Evolutionary conservation across 1,140 invertebrate genomes (phyloP).

Genomic region (Drosophila ohnishii): DNA sequence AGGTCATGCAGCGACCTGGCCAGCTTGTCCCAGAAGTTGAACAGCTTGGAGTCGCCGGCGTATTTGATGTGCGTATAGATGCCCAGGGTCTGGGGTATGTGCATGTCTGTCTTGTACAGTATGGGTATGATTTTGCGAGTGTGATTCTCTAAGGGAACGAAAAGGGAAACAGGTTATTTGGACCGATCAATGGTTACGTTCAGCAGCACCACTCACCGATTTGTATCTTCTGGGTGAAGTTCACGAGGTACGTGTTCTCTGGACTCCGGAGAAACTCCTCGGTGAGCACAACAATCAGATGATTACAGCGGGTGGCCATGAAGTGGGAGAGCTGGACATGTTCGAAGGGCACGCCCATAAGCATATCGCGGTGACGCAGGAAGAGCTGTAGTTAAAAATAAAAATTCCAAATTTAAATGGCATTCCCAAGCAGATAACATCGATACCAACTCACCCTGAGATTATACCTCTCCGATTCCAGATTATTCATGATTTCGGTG

Average conservation of each 20-base stretch:
- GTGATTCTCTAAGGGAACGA: slow-evolving; percentile 55
- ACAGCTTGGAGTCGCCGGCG: slow-evolving; percentile 84
- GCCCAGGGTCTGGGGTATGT: slow-evolving; percentile 85
- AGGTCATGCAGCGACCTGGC: slow-evolving; percentile 83
- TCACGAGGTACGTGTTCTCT: slow-evolving; percentile 88
- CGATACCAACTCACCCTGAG: slow-evolving; percentile 84
- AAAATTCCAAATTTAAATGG: not conserved
- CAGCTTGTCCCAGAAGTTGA: slow-evolving; percentile 87
- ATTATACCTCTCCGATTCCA: slow-evolving; percentile 84
- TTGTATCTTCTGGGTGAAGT: slow-evolving; percentile 89
- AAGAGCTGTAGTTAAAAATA: slow-evolving; percentile 84
- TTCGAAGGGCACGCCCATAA: slow-evolving; percentile 86
- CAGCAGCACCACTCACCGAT: slow-evolving; percentile 83
- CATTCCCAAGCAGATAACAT: not conserved
- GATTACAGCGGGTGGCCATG: slow-evolving; percentile 89
- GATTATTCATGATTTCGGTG: slow-evolving; percentile 85
- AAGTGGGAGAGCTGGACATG: slow-evolving; percentile 88
- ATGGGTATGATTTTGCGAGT: slow-evolving; percentile 87
- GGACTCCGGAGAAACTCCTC: slow-evolving; percentile 88
- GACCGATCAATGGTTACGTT: not conserved
- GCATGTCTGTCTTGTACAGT: slow-evolving; percentile 85
- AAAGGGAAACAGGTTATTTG: not conserved
- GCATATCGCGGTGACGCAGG: slow-evolving; percentile 87
- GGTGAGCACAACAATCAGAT: slow-evolving; percentile 89
- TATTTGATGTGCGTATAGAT: slow-evolving; percentile 85